Evolutionary conservation across 1,140 invertebrate species (phyloP).

Genomic region (Panagrolaimus sp.): DNA sequence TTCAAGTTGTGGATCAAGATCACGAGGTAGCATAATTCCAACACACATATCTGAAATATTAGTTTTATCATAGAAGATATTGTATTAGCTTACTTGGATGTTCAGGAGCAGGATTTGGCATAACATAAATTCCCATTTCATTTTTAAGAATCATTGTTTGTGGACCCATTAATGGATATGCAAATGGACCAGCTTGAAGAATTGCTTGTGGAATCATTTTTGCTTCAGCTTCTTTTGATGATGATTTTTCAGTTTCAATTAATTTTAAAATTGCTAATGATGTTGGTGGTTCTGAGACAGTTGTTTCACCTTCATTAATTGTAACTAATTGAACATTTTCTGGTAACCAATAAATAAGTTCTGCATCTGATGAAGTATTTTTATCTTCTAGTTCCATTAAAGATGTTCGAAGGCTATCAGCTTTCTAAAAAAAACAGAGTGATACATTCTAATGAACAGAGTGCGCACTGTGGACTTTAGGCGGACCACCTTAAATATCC

Average conservation of each 20-base stretch:
- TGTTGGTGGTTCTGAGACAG: slow-evolving; percentile 12
- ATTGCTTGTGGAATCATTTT: slow-evolving; percentile 2
- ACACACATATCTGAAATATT: slow-evolving; percentile 38
- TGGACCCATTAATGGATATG: slow-evolving; percentile 9
- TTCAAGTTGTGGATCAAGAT: slow-evolving; percentile 27
- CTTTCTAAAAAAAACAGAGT: slow-evolving; percentile 8
- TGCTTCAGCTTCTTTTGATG: neutral
- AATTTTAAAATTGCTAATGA: slow-evolving; percentile 17
- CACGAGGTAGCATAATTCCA: slow-evolving; percentile 39
- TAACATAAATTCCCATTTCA: slow-evolving; percentile 35
- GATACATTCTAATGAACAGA: neutral
- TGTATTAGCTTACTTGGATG: slow-evolving; percentile 38
- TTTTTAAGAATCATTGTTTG: slow-evolving; percentile 16
- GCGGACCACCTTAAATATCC: no score
- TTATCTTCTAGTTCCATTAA: slow-evolving; percentile 23
- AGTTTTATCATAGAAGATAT: slow-evolving; percentile 18
- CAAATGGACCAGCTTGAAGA: slow-evolving; percentile 25
- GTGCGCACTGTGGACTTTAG: no score
- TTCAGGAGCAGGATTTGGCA: slow-evolving; percentile 41
- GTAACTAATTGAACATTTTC: slow-evolving; percentile 44
- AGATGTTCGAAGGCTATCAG: neutral
- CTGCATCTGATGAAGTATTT: slow-evolving; percentile 28
- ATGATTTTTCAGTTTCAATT: slow-evolving; percentile 13
- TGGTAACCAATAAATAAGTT: slow-evolving; percentile 41
- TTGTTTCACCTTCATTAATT: slow-evolving; percentile 30